Percentiles rank a stretch among this genome's conserved stretches.
These are phyloP conservation scores for Stegana nigrithorax DNA, from an alignment of 2,888 invertebrate genomes.

Conservation along the genomic window DNA sequence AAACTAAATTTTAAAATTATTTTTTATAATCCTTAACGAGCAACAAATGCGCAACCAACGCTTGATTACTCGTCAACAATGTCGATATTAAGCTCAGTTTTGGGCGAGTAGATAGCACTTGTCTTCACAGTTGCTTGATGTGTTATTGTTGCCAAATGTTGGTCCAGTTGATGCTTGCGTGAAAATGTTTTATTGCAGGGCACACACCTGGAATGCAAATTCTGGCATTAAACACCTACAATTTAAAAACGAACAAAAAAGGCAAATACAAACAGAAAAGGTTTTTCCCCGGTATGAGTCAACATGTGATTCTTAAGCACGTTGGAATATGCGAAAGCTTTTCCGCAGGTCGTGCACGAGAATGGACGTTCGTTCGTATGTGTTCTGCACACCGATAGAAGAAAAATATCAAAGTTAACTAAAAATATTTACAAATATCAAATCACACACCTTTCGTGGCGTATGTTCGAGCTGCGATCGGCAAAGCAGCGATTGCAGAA, in stretches of 20 bases:
- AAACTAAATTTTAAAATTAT: background rate
- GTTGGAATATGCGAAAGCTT: conserved; percentile 67
- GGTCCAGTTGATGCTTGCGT: conserved; percentile 64
- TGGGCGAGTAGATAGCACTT: background rate
- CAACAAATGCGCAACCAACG: too few relatives aligned
- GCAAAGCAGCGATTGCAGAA: conserved; percentile 67
- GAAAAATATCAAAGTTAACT: background rate
- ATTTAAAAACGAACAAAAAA: background rate
- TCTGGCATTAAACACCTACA: background rate
- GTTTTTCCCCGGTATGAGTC: conserved; percentile 66
- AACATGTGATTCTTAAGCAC: conserved; percentile 67
- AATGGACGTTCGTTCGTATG: conserved; percentile 68
- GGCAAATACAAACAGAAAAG: conserved; percentile 53
- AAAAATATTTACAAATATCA: background rate
- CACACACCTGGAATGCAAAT: too few relatives aligned
- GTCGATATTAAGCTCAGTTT: background rate
- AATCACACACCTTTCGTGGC: conserved; percentile 65
- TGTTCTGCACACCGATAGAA: conserved; percentile 46
- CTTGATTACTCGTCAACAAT: background rate
- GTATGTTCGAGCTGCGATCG: conserved; percentile 68
- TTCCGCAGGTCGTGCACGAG: conserved; percentile 64
- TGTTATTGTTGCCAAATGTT: conserved; percentile 63
- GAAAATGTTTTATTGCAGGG: conserved; percentile 66
- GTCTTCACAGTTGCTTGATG: conserved; percentile 61
- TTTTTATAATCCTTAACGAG: background rate